Evolutionary conservation across 2,888 invertebrate genomes (phyloP).

Genomic region (Drosophila eohydei): DNA sequence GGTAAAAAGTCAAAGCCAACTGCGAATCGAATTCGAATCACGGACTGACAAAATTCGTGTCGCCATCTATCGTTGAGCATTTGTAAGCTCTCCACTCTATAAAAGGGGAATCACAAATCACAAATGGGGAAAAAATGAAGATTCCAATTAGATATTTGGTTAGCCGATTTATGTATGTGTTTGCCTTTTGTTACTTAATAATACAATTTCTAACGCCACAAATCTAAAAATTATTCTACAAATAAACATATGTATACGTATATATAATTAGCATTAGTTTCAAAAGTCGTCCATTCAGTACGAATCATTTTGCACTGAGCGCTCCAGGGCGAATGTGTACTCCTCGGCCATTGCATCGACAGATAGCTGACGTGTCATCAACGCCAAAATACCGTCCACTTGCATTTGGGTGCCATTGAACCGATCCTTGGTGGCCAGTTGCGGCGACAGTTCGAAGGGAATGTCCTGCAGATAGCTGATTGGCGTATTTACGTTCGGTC

Average conservation of each 20-base stretch:
- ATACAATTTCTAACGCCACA: slow-evolving; percentile 27
- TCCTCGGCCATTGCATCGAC: slow-evolving; percentile 75
- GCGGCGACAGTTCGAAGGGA: slow-evolving; percentile 81
- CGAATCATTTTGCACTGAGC: slow-evolving; percentile 80
- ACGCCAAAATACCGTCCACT: slow-evolving; percentile 81
- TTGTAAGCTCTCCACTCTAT: not conserved
- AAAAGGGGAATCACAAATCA: slow-evolving; percentile 1
- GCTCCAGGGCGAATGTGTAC: slow-evolving; percentile 80
- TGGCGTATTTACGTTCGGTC: slow-evolving; percentile 40
- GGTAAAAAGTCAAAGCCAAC: slow-evolving; percentile 21
- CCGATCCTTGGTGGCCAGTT: slow-evolving; percentile 67
- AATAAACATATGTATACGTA: not conserved
- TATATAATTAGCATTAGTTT: slow-evolving; percentile 9
- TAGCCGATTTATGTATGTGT: not conserved
- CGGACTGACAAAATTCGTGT: not conserved
- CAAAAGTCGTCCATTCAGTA: slow-evolving; percentile 50
- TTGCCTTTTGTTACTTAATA: slow-evolving; percentile 8
- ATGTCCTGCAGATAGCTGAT: slow-evolving; percentile 81
- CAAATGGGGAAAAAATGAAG: not conserved
- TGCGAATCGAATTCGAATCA: not conserved
- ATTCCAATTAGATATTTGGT: not conserved
- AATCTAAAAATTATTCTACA: slow-evolving; percentile 29
- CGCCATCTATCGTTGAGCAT: slow-evolving; percentile 12
- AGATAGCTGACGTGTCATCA: slow-evolving; percentile 80
- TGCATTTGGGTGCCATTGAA: slow-evolving; percentile 77